Evolutionary conservation across 2,113 vertebrate genomes (phyloP).

Genomic region (Anolis carolinensis): DNA sequence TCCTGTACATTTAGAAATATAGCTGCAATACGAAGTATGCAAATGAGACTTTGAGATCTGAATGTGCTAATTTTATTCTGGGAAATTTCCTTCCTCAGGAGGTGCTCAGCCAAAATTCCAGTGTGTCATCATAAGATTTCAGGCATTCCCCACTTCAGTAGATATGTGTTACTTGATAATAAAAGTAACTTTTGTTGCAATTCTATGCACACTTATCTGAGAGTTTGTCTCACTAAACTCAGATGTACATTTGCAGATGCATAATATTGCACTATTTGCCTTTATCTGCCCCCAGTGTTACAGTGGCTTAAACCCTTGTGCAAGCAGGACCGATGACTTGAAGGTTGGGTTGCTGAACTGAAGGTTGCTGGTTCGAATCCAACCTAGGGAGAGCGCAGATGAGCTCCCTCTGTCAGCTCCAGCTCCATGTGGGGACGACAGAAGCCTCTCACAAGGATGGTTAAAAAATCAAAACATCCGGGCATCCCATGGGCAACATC

Average conservation of each 20-base stretch:
- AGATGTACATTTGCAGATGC: neutral
- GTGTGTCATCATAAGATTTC: neutral
- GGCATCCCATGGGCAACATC: too few relatives aligned
- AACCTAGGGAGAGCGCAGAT: too few relatives aligned
- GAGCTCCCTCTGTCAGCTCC: too few relatives aligned
- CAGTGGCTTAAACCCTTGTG: too few relatives aligned
- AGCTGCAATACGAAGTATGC: constrained; percentile 10
- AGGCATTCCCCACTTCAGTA: neutral
- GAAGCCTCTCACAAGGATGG: too few relatives aligned
- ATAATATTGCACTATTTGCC: neutral
- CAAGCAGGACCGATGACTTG: too few relatives aligned
- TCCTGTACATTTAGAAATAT: neutral
- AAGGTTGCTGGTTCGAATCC: too few relatives aligned
- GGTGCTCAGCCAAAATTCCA: neutral
- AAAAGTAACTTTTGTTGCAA: neutral
- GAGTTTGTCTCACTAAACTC: neutral
- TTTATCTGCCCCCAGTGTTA: too few relatives aligned
- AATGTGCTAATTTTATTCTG: constrained; percentile 8
- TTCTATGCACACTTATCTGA: neutral
- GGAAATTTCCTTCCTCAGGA: constrained; percentile 4
- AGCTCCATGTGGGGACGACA: too few relatives aligned
- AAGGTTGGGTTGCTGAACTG: too few relatives aligned
- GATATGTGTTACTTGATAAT: neutral
- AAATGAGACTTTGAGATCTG: neutral
- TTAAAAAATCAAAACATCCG: too few relatives aligned